Evolutionary conservation across 2,113 vertebrate genomes (phyloP), one percentile per base, ranked within the genome.

Genomic region (Microcebus griseorufus): DNA sequence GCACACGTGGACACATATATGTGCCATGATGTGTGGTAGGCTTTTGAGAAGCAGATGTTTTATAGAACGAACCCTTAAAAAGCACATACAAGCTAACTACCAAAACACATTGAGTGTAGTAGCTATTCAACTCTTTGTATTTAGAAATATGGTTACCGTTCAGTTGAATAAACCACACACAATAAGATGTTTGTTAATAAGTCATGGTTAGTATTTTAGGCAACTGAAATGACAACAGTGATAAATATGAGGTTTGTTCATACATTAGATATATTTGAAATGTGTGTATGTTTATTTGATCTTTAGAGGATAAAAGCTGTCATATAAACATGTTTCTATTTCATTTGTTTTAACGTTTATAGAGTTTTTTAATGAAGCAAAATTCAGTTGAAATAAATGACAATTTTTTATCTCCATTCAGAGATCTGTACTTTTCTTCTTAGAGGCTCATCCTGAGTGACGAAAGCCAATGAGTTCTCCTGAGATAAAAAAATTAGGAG

Each of bases 301-400:
- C 55, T 88, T 65, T 93, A 51, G 37, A 96, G 17, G 55, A 86
- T 86, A 91, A 93, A 80, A 25, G 12, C 72, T 12, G n/a, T 94
- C 82, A 34, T 82, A 88, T 62, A 87, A 92, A 42, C 65, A 14
- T 51, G 48, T 93, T 94, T 82, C 73, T 93, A 3, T 91, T 95
- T 88, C 91, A 75, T 93, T 97, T 96, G 64, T 95, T 93, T 97
- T 79, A 90, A 81, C 27, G 7, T 95, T 95, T 75, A 85, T 86
- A 88, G 91, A 67, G 67, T 96, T 96, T 95, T 96, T 96, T 83
- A 94, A 94, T 90, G 73, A 96, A 94, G 88, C 62, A 42, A 82
- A 92, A 92, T 78, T 93, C 84, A 72, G 0, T 84, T 90, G 92
- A 97, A 97, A 98, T 97, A 98, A 97, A 97, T 88, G 82, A 42